Evolutionary conservation across 2,797 vertebrate genomes (phyloP), one percentile per base, ranked within the genome.

Genomic region (Chloroceryle amazona): DNA sequence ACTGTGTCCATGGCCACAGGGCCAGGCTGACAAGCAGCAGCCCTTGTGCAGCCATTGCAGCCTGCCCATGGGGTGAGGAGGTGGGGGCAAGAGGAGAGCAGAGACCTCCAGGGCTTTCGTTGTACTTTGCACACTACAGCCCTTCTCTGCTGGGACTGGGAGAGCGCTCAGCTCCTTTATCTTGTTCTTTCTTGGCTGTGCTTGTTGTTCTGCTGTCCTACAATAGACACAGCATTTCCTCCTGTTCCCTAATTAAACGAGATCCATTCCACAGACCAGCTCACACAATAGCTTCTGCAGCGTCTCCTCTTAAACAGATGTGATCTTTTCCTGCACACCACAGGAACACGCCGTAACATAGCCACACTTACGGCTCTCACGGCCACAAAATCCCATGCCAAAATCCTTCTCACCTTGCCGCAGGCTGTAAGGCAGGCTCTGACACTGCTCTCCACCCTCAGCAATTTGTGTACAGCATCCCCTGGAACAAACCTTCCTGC

Each of bases 1-100:
- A 49, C 4, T 2, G 7, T 0, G 1, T 6, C 35, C 1, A 3
- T 8, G 18, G 28, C 67, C 4, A 2, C 67, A 61, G 74, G 3
- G 54, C 18, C 6, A 2, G 2, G 17, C 3, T 1, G 4, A 67
- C 29, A 33, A 61, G 63, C 58, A 41, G 62, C 28, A 81, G 81
- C 19, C 26, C 33, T 37, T 6, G 23, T 1, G 6, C 0, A 22
- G 72, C 58, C 33, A 8, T 4, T 4, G 8, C 76, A 67, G 78
- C 51, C 31, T 28, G 21, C 51, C 28, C 2, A 1, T 0, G 4
- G 47, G 39, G 20, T 0, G 1, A 41, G 62, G 29, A 26, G 55
- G 11, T 23, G 17, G 25, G 14, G 37, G 49, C 66, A 85, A 61
- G 67, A 63, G 81, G 23, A 20, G 37, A 23, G n/a, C 58, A 17